Evolutionary conservation across 2,888 invertebrate species (phyloP), one percentile per base, ranked within the genome.

Genomic region (Lypha dubia): DNA sequence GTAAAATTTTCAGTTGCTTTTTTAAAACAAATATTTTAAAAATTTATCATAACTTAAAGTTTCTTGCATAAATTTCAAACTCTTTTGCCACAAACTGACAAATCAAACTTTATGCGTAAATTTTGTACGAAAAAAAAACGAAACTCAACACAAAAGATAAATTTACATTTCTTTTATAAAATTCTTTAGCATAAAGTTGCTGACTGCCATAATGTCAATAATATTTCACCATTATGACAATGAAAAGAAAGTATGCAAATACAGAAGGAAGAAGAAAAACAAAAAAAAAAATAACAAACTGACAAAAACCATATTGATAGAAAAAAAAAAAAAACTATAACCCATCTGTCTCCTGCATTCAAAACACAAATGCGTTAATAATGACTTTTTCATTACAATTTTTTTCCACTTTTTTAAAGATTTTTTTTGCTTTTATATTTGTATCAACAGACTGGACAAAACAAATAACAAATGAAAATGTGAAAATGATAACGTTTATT

Each of bases 321-420:
- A n/a, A n/a, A n/a, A n/a, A n/a, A n/a, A n/a, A n/a, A n/a, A 63
- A 63, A 81, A 86, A 82, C 86, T 84, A 82, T 84, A 71, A 76
- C 81, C 75, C 83, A 86, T 79, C 81, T 84, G 86, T 83, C 81
- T 74, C 56, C 56, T 58, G 71, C 49, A 73, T 73, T 65, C 63
- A 49, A 46, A 65, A 58, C 28, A 44, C 81, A 86, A 86, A 86
- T 87, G 87, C 83, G 85, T 85, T 85, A 83, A 85, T 87, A 86
- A 87, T 87, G 86, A 85, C 87, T 79, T 77, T 79, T 79, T 79
- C 73, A 73, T 73, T 38, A 58, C 73, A 11, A 44, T 7, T 11
- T 15, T 20, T 60, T 46, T 17, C 56, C 68, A 20, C n/a, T 35
- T 38, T 77, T 49, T 7, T 46, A 4, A 3, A 8, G 17, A 6